phyloP scores from a whole-genome alignment of 2,797 vertebrate species.

The Bradypodion ventrale region DNA sequence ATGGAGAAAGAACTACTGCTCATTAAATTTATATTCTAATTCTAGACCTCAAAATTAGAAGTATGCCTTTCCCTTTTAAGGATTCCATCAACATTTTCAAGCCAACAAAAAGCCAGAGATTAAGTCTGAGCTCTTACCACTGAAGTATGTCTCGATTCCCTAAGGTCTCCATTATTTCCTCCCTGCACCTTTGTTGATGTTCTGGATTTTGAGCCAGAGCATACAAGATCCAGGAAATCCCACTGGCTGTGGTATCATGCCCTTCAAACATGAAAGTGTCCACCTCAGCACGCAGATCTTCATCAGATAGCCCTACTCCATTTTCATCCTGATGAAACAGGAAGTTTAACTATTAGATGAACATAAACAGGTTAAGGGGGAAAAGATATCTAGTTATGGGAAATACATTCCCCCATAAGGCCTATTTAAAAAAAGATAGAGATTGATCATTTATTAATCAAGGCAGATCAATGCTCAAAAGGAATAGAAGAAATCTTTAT shows the following conservation, averaged over 20 bases:
- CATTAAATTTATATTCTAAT: background rate
- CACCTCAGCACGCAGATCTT: slow-evolving; percentile 85
- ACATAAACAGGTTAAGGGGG: background rate
- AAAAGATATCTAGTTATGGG: background rate
- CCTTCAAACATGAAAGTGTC: slow-evolving; percentile 93
- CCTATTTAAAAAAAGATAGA: no score
- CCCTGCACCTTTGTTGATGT: slow-evolving; percentile 86
- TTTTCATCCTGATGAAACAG: slow-evolving; percentile 79
- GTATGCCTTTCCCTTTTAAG: background rate
- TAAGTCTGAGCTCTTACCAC: slow-evolving; percentile 79
- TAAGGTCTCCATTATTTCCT: slow-evolving; percentile 82
- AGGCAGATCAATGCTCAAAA: no score
- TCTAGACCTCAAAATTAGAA: background rate
- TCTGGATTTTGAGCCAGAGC: slow-evolving; percentile 83
- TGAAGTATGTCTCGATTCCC: slow-evolving; percentile 77
- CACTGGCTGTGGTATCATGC: slow-evolving; percentile 85
- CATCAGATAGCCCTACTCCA: slow-evolving; percentile 80
- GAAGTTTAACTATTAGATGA: background rate
- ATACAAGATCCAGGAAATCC: slow-evolving; percentile 87
- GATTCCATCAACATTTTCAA: background rate
- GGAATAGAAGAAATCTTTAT: background rate
- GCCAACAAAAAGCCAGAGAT: background rate
- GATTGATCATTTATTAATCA: no score
- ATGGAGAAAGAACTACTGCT: background rate
- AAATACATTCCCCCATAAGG: background rate